Percentiles rank a stretch among this genome's conserved stretches.
These are phyloP conservation scores for Drosophila hamatofila DNA, from an alignment of 2,888 invertebrate genomes.

Conservation along the genomic window DNA sequence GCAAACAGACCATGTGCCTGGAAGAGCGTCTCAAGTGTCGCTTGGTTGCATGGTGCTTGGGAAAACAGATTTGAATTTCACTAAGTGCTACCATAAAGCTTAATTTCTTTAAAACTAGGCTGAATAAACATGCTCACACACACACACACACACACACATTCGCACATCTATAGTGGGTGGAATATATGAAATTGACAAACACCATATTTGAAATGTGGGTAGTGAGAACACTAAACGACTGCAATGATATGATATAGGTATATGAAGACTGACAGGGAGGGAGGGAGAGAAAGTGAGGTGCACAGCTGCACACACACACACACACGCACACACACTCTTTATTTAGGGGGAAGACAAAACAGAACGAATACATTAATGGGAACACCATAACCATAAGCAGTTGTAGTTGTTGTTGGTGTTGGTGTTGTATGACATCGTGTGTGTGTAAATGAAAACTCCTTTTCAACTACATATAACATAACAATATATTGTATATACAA, in stretches of 20 bases:
- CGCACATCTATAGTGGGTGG: slow-evolving; percentile 4
- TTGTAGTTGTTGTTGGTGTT: slow-evolving; percentile 41
- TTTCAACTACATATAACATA: slow-evolving; percentile 42
- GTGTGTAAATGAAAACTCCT: slow-evolving; percentile 26
- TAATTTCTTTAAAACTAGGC: slow-evolving; percentile 47
- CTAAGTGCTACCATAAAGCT: slow-evolving; percentile 50
- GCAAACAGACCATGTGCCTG: slow-evolving; percentile 22
- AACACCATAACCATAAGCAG: slow-evolving; percentile 75
- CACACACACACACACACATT: slow-evolving; percentile 22
- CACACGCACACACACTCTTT: slow-evolving; percentile 22
- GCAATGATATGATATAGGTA: slow-evolving; percentile 12
- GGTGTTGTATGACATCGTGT: slow-evolving; percentile 37
- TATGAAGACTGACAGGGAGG: background rate
- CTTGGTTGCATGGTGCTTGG: slow-evolving; percentile 34
- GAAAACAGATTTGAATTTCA: background rate
- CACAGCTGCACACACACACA: slow-evolving; percentile 26
- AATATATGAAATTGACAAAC: slow-evolving; percentile 43
- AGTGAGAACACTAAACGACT: slow-evolving; percentile 25
- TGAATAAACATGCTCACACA: slow-evolving; percentile 45
- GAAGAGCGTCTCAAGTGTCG: background rate
- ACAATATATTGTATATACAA: slow-evolving; percentile 21
- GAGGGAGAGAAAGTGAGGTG: slow-evolving; percentile 15
- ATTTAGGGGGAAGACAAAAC: slow-evolving; percentile 8
- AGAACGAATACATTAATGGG: slow-evolving; percentile 44
- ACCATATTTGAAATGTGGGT: slow-evolving; percentile 34